Conservation (phyloP, 2,888 invertebrate species). For the Buathra laborator region DNA sequence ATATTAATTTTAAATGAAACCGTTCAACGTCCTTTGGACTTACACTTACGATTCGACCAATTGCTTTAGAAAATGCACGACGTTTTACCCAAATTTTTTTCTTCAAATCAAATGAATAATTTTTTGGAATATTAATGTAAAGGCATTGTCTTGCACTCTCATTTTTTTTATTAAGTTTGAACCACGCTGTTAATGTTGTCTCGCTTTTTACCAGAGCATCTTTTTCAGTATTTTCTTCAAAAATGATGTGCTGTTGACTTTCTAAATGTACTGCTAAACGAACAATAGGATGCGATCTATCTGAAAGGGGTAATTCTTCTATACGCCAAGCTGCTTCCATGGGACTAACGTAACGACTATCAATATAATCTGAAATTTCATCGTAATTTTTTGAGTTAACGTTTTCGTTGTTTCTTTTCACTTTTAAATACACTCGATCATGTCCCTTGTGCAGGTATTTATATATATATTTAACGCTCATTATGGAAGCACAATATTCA, state of each 20-base stretch:
- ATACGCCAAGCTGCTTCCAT: slow-evolving; percentile 69
- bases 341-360: slow-evolving; percentile 63
- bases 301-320: slow-evolving; percentile 64
- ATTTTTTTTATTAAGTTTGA: slow-evolving; percentile 51
- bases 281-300: slow-evolving; percentile 61
- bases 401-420: background rate
- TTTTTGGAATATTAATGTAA: slow-evolving; percentile 27
- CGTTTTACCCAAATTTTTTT: slow-evolving; percentile 4
- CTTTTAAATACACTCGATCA: slow-evolving; percentile 51
- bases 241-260: slow-evolving; percentile 64
- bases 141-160: slow-evolving; percentile 14
- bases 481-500: slow-evolving; percentile 67
- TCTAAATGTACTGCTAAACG: slow-evolving; percentile 62
- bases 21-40: slow-evolving; percentile 26
- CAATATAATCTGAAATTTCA: slow-evolving; percentile 56
- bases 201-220: slow-evolving; percentile 24
- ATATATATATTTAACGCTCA: slow-evolving; percentile 27
- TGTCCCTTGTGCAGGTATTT: slow-evolving; percentile 66
- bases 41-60: slow-evolving; percentile 9
- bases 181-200: slow-evolving; percentile 62
- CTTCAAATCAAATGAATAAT: slow-evolving; percentile 17
- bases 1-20: slow-evolving; percentile 7
- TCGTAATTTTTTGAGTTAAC: slow-evolving; percentile 15
- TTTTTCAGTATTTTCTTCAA: slow-evolving; percentile 52
- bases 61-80: background rate